A percentile compares a stretch with the other conserved stretches of the same genome.
These are phyloP conservation scores for Sylvicola cinctus DNA, from an alignment of 2,888 invertebrate genomes.

Conservation along the genomic window DNA sequence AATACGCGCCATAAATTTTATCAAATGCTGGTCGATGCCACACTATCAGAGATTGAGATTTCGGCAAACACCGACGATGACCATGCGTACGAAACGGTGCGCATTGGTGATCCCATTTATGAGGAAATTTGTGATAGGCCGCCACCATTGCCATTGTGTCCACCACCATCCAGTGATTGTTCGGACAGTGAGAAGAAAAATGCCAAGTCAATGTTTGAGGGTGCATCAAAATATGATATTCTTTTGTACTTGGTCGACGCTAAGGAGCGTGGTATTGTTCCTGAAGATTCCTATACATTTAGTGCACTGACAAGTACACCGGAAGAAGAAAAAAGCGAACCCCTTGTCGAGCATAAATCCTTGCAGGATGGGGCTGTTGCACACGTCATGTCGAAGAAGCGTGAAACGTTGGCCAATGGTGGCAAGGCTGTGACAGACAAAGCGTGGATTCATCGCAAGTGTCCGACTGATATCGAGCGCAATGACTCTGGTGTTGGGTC, in stretches of 20 bases:
- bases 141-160: slow-evolving; percentile 56
- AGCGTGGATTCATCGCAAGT: neutral
- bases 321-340: slow-evolving; percentile 36
- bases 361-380: too few relatives aligned
- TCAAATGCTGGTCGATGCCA: slow-evolving; percentile 49
- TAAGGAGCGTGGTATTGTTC: slow-evolving; percentile 50
- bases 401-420: too few relatives aligned
- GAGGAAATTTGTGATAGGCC: slow-evolving; percentile 57
- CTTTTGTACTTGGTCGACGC: slow-evolving; percentile 76
- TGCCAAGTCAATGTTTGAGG: slow-evolving; percentile 51
- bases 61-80: slow-evolving; percentile 38
- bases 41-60: slow-evolving; percentile 43
- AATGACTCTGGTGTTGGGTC: slow-evolving; percentile 87
- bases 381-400: too few relatives aligned
- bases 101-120: slow-evolving; percentile 50
- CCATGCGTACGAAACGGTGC: slow-evolving; percentile 54
- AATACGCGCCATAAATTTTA: slow-evolving; percentile 49
- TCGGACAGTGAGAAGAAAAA: slow-evolving; percentile 51
- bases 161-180: slow-evolving; percentile 48
- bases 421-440: too few relatives aligned
- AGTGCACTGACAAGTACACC: slow-evolving; percentile 12
- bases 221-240: slow-evolving; percentile 75
- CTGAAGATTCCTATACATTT: slow-evolving; percentile 49
- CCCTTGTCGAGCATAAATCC: slow-evolving; percentile 9
- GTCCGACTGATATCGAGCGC: slow-evolving; percentile 57